Evolutionary conservation across 2,113 vertebrate genomes (phyloP), one percentile per base, ranked within the genome.

Genomic region (Motacilla alba): DNA sequence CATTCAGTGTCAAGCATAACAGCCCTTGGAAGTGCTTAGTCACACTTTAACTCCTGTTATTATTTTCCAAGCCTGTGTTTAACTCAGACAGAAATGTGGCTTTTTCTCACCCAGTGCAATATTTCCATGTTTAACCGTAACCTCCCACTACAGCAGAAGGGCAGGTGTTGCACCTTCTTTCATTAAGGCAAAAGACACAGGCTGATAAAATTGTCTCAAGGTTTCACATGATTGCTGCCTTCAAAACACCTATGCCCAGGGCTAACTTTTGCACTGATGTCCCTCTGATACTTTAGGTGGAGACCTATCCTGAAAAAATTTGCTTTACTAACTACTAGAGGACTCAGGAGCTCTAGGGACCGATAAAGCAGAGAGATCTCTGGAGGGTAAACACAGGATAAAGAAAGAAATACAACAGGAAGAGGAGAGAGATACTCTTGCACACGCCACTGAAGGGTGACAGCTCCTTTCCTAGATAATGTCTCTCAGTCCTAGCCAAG

Each of bases 21-120:
- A 95, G 78, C 81, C 78, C 15, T 80, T 85, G 55, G 72, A 97
- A 94, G 75, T 79, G 91, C 91, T 96, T 92, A 95, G 93, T 96
- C 97, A 95, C 95, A 91, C 53, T 90, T 96, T 90, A 58, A 73
- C 75, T 92, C 58, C 69, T 4, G 19, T 87, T 82, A 72, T 91
- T 91, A 89, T 96, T 94, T 94, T 82, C 90, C 63, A 93, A 87
- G 63, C 76, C 92, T 77, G 39, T 78, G 83, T 93, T 96, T 91
- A 91, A 77, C 58, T 86, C 90, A 69, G 59, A 74, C 72, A 81
- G 59, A 89, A 94, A 73, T 31, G 35, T 67, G 20, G 23, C 56
- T 94, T 96, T 80, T 85, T 77, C 69, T 68, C 44, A 75, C 35
- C 35, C 6, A 0, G 26, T 1, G 0, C 63, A 88, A 9, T 7